A percentile compares a stretch with the other conserved stretches of the same genome.
Conservation (phyloP, 2,797 vertebrate genomes). For the Peromyscus eremicus region DNA sequence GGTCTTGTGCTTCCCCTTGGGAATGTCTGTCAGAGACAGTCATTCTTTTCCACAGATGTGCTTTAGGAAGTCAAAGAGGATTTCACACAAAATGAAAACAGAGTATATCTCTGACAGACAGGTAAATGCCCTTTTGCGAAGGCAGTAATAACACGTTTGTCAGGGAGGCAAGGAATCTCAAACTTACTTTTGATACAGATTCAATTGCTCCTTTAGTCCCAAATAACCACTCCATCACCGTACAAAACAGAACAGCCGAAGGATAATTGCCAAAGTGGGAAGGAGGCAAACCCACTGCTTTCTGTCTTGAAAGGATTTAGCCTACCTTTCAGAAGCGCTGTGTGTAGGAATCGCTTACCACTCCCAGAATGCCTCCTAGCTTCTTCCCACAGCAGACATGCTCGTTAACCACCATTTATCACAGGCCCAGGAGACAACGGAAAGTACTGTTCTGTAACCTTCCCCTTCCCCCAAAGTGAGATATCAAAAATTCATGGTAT, state of each 20-base stretch:
- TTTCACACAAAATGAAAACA: conserved; percentile 76
- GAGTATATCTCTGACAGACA: conserved; percentile 78
- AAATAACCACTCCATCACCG: conserved; percentile 72
- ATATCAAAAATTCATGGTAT: conserved; percentile 78
- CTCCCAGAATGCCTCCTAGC: background rate
- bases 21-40: conserved; percentile 66
- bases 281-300: conserved; percentile 64
- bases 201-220: conserved; percentile 79
- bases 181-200: conserved; percentile 79
- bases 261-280: conserved; percentile 72
- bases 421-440: background rate
- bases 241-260: conserved; percentile 66
- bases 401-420: conserved; percentile 31
- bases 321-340: conserved; percentile 51
- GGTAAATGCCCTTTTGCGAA: conserved; percentile 73
- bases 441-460: conserved; percentile 59
- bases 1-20: background rate
- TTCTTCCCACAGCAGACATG: background rate
- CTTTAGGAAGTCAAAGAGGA: conserved; percentile 69
- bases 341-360: conserved; percentile 25
- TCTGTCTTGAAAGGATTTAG: conserved; percentile 67
- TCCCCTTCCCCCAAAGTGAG: conserved; percentile 57
- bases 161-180: conserved; percentile 52
- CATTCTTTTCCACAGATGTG: conserved; percentile 43
- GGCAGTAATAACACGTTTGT: conserved; percentile 76